Evolutionary conservation across 2,113 vertebrate genomes (phyloP).

Genomic region (Ciconia maguari): DNA sequence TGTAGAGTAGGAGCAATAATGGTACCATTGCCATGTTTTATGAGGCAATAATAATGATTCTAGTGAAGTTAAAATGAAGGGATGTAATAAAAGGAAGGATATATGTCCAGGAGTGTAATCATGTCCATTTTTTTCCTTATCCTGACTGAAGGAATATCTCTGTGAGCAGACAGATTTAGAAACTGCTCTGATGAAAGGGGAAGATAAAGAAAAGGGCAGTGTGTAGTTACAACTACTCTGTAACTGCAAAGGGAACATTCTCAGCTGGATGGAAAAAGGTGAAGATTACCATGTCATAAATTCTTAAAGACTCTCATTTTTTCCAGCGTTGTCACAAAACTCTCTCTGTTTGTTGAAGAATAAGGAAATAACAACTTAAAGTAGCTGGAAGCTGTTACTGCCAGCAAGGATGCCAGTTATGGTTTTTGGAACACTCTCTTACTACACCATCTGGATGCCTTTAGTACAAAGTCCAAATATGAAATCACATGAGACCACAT

Average conservation of each 20-base stretch:
- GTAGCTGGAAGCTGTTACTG: not conserved
- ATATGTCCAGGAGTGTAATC: constrained; percentile 24
- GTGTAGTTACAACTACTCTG: not conserved
- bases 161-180: not conserved
- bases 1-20: not conserved
- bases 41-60: constrained; percentile 42
- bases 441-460: constrained; percentile 24
- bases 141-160: not conserved
- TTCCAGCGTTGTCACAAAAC: not conserved
- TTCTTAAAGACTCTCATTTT: not conserved
- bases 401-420: constrained; percentile 6
- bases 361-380: constrained; percentile 28
- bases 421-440: constrained; percentile 9
- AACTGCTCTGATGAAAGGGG: not conserved
- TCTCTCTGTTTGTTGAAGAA: constrained; percentile 2
- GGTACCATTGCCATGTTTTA: constrained; percentile 14
- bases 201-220: not conserved
- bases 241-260: not conserved
- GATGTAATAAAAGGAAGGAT: constrained; percentile 35
- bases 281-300: not conserved
- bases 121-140: not conserved
- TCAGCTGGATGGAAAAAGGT: not conserved
- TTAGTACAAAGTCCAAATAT: not conserved
- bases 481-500: not conserved
- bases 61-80: constrained; percentile 34